phyloP scores from a whole-genome alignment of 2,113 vertebrate genomes.

The Callorhinus ursinus region DNA sequence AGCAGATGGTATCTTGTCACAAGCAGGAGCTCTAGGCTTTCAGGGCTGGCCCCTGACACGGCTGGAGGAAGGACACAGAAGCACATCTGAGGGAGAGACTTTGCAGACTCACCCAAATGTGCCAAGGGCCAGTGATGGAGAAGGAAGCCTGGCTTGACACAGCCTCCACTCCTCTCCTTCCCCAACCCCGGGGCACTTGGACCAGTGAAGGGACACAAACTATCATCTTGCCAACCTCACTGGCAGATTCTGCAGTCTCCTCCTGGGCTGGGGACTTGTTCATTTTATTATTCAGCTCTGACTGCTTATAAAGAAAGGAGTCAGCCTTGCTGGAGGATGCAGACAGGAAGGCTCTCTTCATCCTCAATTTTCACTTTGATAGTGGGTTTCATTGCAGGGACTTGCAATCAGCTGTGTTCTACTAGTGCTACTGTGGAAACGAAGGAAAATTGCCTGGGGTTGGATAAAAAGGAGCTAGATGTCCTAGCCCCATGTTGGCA shows the following conservation, averaged over 20 bases:
- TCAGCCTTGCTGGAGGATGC: not conserved
- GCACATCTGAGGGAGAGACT: not conserved
- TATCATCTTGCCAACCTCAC: not conserved
- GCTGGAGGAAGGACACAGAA: not conserved
- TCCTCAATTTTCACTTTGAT: not conserved
- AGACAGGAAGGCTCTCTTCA: not conserved
- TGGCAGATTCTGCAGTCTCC: not conserved
- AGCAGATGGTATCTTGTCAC: not conserved
- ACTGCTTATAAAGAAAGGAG: not conserved
- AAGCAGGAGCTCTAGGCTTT: not conserved
- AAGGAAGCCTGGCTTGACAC: not conserved
- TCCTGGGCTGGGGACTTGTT: not conserved
- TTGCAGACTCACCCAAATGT: not conserved
- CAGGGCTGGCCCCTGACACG: not conserved
- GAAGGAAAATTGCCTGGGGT: not conserved
- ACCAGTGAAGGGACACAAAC: not conserved
- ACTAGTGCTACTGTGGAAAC: not conserved
- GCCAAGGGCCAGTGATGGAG: not conserved
- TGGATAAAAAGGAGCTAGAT: not conserved
- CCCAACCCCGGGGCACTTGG: not conserved
- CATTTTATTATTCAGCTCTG: not conserved
- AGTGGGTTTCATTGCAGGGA: not conserved
- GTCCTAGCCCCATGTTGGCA: not conserved
- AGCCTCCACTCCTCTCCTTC: not conserved
- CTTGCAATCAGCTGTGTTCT: not conserved